Evolutionary conservation across 2,113 vertebrate species (phyloP), one percentile per base, ranked within the genome.

Genomic region (Hyperoodon ampullatus): DNA sequence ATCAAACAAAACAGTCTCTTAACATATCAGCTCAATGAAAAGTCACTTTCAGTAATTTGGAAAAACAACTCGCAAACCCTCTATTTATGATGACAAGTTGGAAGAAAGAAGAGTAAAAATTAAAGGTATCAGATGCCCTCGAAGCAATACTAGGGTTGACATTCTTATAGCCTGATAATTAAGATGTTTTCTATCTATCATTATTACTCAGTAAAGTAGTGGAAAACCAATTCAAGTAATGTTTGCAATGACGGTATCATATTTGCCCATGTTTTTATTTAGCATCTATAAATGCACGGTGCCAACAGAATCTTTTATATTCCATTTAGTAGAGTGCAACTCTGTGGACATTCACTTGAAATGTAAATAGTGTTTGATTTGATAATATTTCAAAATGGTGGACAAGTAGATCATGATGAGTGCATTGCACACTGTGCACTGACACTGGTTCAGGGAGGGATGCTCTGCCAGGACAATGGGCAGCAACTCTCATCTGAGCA

Each of bases 391-490:
- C 53, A n/a, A 24, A 71, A 68, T 66, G 68, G 44, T 60, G 12
- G 35, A 42, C n/a, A 63, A 1, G 8, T 65, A 30, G 28, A 2
- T 82, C n/a, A 8, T 1, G 21, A 30, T 16, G 15, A 80, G 16
- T 2, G 10, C 3, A 1, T 60, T 50, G 7, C 28, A 28, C 33
- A 9, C 8, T 1, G 1, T 5, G 0, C 50, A 24, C 4, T 3
- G 15, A 21, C 13, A 3, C 33, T 74, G 26, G 33, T 35, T 68
- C 65, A 4, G 70, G 66, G 50, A 30, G 11, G 26, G 8, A 21
- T 11, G 53, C 19, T 44, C n/a, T 42, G 5, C 7, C n/a, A 61
- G 15, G 24, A 39, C 3, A 74, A 12, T 60, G 33, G 26, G 9
- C 30, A 47, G 19, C 4, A 30, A 12, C 24, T 33, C n/a, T 58